These are phyloP conservation scores for Rhyacophila brunnea DNA, from an alignment of 1,140 invertebrate genomes.

Conservation along the genomic window DNA sequence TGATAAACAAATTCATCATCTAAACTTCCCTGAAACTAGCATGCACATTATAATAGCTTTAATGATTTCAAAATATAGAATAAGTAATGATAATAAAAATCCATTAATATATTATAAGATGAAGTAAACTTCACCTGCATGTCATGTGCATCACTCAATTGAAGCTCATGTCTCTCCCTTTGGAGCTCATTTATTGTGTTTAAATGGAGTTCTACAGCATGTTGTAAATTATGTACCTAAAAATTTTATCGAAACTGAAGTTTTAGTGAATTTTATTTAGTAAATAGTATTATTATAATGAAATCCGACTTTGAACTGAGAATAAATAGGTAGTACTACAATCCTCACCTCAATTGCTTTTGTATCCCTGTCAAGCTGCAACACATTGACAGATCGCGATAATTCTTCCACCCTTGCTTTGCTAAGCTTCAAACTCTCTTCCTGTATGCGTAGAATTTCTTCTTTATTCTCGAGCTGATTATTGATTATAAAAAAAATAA, in stretches of 20 bases:
- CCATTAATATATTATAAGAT: too few species aligned
- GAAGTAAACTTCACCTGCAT: too few species aligned
- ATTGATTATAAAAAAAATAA: background rate
- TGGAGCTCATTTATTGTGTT: conserved; percentile 26
- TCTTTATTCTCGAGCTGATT: conserved; percentile 24
- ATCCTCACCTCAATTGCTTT: conserved; percentile 14
- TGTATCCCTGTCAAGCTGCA: conserved; percentile 18
- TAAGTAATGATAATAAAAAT: too few species aligned
- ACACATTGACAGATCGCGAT: conserved; percentile 4
- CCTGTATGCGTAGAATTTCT: conserved; percentile 15
- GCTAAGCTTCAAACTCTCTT: conserved; percentile 16
- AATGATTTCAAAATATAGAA: too few species aligned
- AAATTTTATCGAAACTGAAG: too few species aligned
- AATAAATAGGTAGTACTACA: background rate
- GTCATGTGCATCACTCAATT: background rate
- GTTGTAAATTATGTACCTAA: conserved; percentile 22
- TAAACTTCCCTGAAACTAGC: conserved; percentile 1
- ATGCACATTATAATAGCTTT: too few species aligned
- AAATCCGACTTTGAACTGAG: too few species aligned
- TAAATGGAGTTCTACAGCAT: conserved; percentile 11
- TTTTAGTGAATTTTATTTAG: too few species aligned
- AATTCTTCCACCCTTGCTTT: conserved; percentile 13
- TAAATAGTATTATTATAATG: too few species aligned
- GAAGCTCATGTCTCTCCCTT: conserved; percentile 15
- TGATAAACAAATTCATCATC: background rate